phyloP scores from a whole-genome alignment of 2,797 vertebrate genomes.

The Myotis planiceps region DNA sequence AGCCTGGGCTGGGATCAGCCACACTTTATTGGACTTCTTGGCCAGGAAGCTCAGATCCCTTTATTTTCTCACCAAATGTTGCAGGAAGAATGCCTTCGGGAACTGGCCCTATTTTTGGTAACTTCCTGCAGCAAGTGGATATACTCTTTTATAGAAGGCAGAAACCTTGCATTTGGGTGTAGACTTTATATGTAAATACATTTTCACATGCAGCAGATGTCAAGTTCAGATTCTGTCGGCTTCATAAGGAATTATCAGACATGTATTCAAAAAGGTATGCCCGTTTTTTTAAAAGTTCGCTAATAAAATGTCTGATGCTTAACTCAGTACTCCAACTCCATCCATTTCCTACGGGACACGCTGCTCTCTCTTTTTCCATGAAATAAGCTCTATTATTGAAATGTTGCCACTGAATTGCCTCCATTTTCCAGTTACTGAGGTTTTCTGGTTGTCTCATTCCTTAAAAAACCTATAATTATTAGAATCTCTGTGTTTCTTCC shows the following conservation, averaged over 20 bases:
- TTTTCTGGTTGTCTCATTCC: conserved; percentile 42
- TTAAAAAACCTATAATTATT: conserved; percentile 32
- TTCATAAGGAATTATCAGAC: conserved; percentile 38
- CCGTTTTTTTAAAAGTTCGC: background rate
- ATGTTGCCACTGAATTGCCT: background rate
- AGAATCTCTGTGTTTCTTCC: conserved; percentile 51
- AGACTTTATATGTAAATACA: conserved; percentile 45
- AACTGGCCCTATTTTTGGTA: conserved; percentile 62
- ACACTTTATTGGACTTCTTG: conserved; percentile 55
- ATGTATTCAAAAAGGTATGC: background rate
- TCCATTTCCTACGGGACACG: background rate
- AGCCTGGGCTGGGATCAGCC: conserved; percentile 71
- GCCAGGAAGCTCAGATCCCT: conserved; percentile 66
- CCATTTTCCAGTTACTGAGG: background rate
- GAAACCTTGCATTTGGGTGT: background rate
- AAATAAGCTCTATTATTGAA: conserved; percentile 4
- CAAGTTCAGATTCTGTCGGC: background rate
- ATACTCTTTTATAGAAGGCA: conserved; percentile 55
- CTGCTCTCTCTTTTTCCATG: background rate
- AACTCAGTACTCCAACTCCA: background rate
- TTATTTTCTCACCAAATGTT: conserved; percentile 70
- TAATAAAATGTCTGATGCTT: conserved; percentile 23
- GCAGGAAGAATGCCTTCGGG: conserved; percentile 55
- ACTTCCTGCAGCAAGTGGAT: conserved; percentile 47
- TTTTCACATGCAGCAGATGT: conserved; percentile 35